phyloP scores from a whole-genome alignment of 2,888 invertebrate species.

The Acanthococcus lagerstroemiae region DNA sequence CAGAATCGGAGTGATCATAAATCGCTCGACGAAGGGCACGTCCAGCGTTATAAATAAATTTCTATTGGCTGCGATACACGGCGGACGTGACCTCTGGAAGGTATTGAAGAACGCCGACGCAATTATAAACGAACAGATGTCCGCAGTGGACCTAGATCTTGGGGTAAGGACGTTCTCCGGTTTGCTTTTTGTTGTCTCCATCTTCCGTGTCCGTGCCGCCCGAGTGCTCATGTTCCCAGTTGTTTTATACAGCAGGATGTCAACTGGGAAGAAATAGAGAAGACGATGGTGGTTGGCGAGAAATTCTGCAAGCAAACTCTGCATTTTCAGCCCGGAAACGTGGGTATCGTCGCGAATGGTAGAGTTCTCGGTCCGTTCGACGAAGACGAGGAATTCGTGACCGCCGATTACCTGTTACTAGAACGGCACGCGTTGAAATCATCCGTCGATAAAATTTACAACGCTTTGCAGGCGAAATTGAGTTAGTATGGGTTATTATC shows the following conservation, averaged over 20 bases:
- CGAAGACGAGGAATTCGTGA: slow-evolving; percentile 61
- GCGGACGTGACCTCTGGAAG: not conserved
- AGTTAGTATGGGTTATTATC: not conserved
- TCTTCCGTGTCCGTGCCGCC: not conserved
- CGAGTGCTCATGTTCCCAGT: not conserved
- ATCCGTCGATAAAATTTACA: slow-evolving; percentile 38
- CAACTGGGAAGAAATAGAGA: slow-evolving; percentile 35
- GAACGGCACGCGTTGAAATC: slow-evolving; percentile 51
- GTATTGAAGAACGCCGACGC: slow-evolving; percentile 15
- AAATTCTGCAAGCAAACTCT: slow-evolving; percentile 62
- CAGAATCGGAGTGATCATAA: slow-evolving; percentile 55
- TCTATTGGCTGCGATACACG: slow-evolving; percentile 9
- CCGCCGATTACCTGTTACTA: slow-evolving; percentile 80
- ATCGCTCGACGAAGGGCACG: slow-evolving; percentile 32
- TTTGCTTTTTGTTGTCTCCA: not conserved
- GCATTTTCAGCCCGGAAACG: slow-evolving; percentile 54
- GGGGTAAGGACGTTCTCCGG: slow-evolving; percentile 41
- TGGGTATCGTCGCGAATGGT: slow-evolving; percentile 77
- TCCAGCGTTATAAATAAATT: not conserved
- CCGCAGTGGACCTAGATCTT: slow-evolving; percentile 41
- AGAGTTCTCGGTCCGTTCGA: slow-evolving; percentile 75
- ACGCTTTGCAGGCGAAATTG: slow-evolving; percentile 39
- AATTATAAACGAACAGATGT: slow-evolving; percentile 17
- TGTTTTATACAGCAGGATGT: slow-evolving; percentile 36
- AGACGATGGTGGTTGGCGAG: slow-evolving; percentile 44